Percentiles rank a stretch among this genome's conserved stretches.
These are phyloP conservation scores for Trididemnum nubilum DNA, from an alignment of 23 tunicate species.

Conservation along the genomic window DNA sequence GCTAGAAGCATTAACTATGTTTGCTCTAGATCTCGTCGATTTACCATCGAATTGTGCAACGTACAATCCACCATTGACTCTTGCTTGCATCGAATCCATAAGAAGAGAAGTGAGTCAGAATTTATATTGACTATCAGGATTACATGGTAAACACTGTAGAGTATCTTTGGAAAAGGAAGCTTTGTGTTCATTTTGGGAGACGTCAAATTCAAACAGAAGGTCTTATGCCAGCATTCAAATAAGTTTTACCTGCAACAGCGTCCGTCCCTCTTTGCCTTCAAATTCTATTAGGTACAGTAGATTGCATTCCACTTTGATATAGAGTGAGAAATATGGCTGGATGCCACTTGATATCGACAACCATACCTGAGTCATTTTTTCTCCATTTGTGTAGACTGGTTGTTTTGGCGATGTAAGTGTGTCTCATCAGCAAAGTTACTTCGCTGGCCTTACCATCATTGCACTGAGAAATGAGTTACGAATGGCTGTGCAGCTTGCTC, in stretches of 20 bases:
- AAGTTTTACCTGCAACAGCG: too few species aligned
- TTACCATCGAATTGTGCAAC: background rate
- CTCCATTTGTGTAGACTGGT: background rate
- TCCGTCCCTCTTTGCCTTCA: too few species aligned
- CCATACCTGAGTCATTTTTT: too few species aligned
- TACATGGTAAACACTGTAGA: background rate
- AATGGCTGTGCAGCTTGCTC: background rate
- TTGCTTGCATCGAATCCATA: conserved; percentile 1
- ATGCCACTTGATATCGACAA: too few species aligned
- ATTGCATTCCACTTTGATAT: too few species aligned
- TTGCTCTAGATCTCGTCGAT: background rate
- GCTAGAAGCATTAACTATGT: too few species aligned
- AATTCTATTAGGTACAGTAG: too few species aligned
- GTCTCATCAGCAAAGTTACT: background rate
- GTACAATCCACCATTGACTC: conserved; percentile 3
- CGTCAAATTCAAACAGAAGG: too few species aligned
- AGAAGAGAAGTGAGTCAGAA: background rate
- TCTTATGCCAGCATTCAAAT: too few species aligned
- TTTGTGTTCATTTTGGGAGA: background rate
- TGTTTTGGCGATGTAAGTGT: background rate
- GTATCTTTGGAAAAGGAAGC: background rate
- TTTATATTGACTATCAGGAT: background rate
- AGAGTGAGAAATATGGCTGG: too few species aligned
- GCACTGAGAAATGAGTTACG: background rate
- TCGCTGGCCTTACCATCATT: background rate